Evolutionary conservation across 1,140 invertebrate species (phyloP), one percentile per base, ranked within the genome.

Genomic region (Hyposmocoma kahamanoa): DNA sequence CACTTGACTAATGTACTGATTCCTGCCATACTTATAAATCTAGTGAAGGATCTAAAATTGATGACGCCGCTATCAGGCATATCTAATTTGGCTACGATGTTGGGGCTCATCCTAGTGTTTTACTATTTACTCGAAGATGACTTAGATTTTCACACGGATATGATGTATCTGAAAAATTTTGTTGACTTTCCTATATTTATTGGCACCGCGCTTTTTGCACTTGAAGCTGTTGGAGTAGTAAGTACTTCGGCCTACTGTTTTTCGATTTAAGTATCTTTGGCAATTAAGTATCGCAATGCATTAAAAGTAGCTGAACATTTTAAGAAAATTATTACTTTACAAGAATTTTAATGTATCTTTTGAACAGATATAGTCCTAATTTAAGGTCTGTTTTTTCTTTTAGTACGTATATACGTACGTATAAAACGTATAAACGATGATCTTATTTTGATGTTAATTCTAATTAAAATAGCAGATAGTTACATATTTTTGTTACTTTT

Each of bases 171-270:
- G 34, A 89, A 76, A 48, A 30, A 45, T 9, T 50, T 55, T 0
- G 63, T 76, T 51, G 88, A 87, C 30, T 89, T 90, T 59, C 88
- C 90, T 0, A 74, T 93, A 3, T 94, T 91, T 53, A 90, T 96
- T 63, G 94, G 94, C 0, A 95, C 92, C 1, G 93, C 92, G 0
- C 80, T 96, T 17, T 96, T 94, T 82, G 92, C 94, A 0, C 87
- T 95, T 49, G 94, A 96, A 87, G 94, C 94, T 17, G 94, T 96
- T 18, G 92, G 92, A 21, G 90, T 93, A 70, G 91, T 93, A 62
- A 86, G 89, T 89, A 46, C 38, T 11, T 10, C 20, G 34, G 9
- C 30, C 20, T 30, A 18, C 15, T 46, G 8, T 34, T 17, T 43
- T 47, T 53, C 19, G 10, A 19, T 30, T 28, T 45, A 13, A n/a